These are phyloP conservation scores for Synergus gifuensis DNA, from an alignment of 2,888 invertebrate genomes.

Conservation along the genomic window DNA sequence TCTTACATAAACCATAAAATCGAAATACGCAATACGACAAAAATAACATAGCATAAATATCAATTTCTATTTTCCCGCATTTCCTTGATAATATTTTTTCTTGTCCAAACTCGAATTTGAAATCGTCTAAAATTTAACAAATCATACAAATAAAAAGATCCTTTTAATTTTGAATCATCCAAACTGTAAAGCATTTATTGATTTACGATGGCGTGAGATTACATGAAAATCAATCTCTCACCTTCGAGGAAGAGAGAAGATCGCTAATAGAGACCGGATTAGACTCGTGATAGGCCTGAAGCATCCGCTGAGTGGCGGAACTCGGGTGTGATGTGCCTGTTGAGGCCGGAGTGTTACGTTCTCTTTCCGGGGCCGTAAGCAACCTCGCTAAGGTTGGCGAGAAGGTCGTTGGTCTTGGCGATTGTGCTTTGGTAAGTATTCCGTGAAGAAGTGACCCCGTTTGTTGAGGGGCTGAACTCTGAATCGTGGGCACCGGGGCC, in stretches of 20 bases:
- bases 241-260: constrained; percentile 79
- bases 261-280: constrained; percentile 78
- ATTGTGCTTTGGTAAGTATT: constrained; percentile 84
- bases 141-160: not conserved
- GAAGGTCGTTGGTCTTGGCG: constrained; percentile 82
- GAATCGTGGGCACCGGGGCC: constrained; percentile 74
- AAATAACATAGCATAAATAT: too few species aligned
- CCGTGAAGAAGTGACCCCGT: constrained; percentile 86
- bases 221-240: not conserved
- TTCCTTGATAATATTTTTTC: too few species aligned
- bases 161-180: not conserved
- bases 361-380: constrained; percentile 83
- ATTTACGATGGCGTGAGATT: too few species aligned
- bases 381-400: constrained; percentile 90
- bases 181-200: not conserved
- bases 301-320: constrained; percentile 69
- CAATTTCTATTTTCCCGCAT: too few species aligned
- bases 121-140: too few species aligned
- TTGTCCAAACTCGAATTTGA: too few species aligned
- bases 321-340: constrained; percentile 65
- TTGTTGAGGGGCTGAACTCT: constrained; percentile 77
- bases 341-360: constrained; percentile 69
- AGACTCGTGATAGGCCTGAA: constrained; percentile 73
- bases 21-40: too few species aligned
- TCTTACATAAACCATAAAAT: too few species aligned